These are phyloP conservation scores for Acrossocheilus fasciatus DNA, from an alignment of 2,797 vertebrate genomes.

Conservation along the genomic window DNA sequence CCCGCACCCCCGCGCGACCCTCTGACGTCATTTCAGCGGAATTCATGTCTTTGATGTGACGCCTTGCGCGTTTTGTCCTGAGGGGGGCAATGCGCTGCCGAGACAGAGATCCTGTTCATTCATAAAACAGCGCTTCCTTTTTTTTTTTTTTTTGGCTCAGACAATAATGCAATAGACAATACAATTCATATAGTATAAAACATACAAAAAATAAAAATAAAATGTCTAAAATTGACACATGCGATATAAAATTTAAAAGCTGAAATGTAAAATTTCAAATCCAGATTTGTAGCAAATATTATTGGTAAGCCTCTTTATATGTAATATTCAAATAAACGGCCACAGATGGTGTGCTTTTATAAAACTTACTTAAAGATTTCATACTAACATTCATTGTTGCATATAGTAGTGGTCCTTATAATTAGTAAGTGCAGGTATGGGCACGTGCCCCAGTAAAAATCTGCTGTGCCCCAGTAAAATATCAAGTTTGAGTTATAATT, in stretches of 20 bases:
- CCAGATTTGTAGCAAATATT: not conserved
- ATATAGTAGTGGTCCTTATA: no score
- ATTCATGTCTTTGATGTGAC: conserved; percentile 74
- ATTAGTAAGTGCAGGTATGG: no score
- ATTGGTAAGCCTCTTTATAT: no score
- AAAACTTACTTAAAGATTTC: no score
- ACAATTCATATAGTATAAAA: not conserved
- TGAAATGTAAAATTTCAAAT: not conserved
- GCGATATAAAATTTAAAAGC: not conserved
- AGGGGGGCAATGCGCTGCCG: conserved; percentile 59
- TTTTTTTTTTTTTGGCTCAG: not conserved
- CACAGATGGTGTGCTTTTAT: no score
- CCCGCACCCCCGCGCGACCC: not conserved
- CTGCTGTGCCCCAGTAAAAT: no score
- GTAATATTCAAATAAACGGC: no score
- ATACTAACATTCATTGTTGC: no score
- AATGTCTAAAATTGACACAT: not conserved
- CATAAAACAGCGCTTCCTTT: not conserved
- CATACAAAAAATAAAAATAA: not conserved
- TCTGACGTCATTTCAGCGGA: not conserved
- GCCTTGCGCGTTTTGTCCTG: conserved; percentile 60
- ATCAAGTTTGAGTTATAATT: no score
- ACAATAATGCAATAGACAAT: no score
- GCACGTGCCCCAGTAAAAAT: no score
- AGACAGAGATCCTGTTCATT: not conserved